A percentile compares a stretch with the other conserved stretches of the same genome.
These are phyloP conservation scores for Creontiades dilutus DNA, from an alignment of 2,888 invertebrate genomes.

Conservation along the genomic window DNA sequence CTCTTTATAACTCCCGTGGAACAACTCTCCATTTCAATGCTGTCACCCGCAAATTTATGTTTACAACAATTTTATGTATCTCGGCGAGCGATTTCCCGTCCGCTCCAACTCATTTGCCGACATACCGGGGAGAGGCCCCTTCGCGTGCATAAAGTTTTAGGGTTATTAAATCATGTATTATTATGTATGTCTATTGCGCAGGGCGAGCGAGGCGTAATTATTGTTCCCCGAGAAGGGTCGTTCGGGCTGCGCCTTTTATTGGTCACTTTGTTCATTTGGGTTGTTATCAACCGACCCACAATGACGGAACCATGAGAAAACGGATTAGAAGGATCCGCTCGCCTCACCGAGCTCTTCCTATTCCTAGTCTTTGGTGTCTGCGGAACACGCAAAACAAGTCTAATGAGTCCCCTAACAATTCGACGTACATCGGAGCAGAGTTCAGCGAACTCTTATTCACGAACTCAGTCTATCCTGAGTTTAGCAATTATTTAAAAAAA, in stretches of 20 bases:
- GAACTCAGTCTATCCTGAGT: no score
- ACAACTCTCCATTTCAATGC: conserved; percentile 63
- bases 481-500: no score
- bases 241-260: conserved; percentile 32
- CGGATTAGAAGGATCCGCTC: neutral
- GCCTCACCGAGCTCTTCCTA: neutral
- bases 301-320: neutral
- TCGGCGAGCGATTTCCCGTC: conserved; percentile 50
- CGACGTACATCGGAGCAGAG: no score
- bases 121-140: conserved; percentile 46
- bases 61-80: conserved; percentile 63
- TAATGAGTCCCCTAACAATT: neutral
- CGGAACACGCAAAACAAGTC: neutral
- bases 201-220: conserved; percentile 43
- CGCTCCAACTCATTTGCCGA: conserved; percentile 56
- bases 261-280: conserved; percentile 14
- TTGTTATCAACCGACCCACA: conserved; percentile 14
- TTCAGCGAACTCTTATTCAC: no score
- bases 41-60: conserved; percentile 64
- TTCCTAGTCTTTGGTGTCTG: neutral
- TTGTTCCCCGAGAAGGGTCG: conserved; percentile 33
- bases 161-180: conserved; percentile 67
- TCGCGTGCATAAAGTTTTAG: conserved; percentile 66
- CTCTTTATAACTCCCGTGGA: conserved; percentile 60
- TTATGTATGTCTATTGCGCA: conserved; percentile 58